Evolutionary conservation across 2,113 vertebrate species (phyloP).

Genomic region (Mus musculus): DNA sequence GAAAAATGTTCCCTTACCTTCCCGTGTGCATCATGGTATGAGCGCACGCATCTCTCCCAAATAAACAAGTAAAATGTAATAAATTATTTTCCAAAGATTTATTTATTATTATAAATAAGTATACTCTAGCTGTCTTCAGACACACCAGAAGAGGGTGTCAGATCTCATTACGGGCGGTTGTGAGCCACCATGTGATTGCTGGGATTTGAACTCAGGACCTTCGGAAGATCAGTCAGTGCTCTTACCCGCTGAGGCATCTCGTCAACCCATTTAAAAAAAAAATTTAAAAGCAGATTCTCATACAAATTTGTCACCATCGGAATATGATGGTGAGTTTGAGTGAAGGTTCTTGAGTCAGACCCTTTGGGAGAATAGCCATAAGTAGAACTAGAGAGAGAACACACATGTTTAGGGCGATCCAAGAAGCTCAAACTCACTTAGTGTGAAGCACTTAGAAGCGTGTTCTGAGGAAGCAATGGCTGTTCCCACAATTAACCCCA

Average conservation of each 20-base stretch:
- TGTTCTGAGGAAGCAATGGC: background rate
- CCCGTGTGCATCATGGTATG: background rate
- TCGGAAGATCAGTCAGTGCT: too few species aligned
- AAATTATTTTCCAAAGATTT: background rate
- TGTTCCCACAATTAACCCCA: background rate
- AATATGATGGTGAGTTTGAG: background rate
- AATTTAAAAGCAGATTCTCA: background rate
- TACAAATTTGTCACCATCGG: too few species aligned
- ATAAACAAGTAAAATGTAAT: background rate
- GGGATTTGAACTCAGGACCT: too few species aligned
- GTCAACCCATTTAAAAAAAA: too few species aligned
- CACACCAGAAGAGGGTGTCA: too few species aligned
- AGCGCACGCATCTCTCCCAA: background rate
- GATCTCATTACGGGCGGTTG: too few species aligned
- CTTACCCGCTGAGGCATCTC: too few species aligned
- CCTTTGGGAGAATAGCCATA: background rate
- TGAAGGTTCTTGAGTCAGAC: background rate
- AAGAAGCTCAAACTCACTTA: background rate
- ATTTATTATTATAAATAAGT: too few species aligned
- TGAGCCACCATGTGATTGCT: too few species aligned
- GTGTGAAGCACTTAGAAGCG: background rate
- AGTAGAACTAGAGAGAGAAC: background rate
- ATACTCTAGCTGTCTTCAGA: too few species aligned
- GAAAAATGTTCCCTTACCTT: background rate
- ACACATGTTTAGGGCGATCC: background rate